Conservation (phyloP, 2,888 invertebrate genomes). For the Drosophila merina region DNA sequence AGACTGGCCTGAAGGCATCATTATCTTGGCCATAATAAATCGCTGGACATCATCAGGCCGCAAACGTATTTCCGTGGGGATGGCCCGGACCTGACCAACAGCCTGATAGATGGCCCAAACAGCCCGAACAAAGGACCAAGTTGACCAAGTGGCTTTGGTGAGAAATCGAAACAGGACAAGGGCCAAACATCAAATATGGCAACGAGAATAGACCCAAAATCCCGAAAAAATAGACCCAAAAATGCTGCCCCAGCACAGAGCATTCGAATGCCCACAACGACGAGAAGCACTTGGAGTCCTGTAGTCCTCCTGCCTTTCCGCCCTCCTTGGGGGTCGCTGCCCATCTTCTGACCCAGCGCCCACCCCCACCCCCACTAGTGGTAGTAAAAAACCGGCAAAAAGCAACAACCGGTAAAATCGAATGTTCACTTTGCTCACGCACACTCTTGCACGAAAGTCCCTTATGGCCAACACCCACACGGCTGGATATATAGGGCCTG, state of each 20-base stretch:
- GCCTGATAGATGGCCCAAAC: constrained; percentile 50
- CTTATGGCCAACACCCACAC: constrained; percentile 32
- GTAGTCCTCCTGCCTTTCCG: neutral
- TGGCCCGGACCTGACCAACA: constrained; percentile 59
- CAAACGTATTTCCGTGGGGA: constrained; percentile 46
- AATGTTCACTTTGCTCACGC: constrained; percentile 72
- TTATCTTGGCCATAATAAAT: constrained; percentile 46
- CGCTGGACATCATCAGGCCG: constrained; percentile 40
- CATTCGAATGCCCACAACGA: constrained; percentile 58
- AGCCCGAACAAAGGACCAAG: constrained; percentile 55
- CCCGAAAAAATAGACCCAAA: constrained; percentile 13
- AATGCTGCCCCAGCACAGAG: constrained; percentile 25
- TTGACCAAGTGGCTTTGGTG: constrained; percentile 64
- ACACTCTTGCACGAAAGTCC: constrained; percentile 30
- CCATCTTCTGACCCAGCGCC: neutral
- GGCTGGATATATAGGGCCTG: constrained; percentile 16
- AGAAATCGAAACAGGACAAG: constrained; percentile 69
- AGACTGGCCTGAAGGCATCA: constrained; percentile 17
- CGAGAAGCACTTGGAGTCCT: constrained; percentile 36
- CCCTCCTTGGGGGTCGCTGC: constrained; percentile 2
- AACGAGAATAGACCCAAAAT: constrained; percentile 14
- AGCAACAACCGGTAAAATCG: constrained; percentile 80
- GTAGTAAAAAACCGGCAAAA: constrained; percentile 74
- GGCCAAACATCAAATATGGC: constrained; percentile 72
- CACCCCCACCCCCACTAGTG: constrained; percentile 8